Evolutionary conservation across 2,797 vertebrate genomes (phyloP).

Genomic region (Aulostomus chinensis): DNA sequence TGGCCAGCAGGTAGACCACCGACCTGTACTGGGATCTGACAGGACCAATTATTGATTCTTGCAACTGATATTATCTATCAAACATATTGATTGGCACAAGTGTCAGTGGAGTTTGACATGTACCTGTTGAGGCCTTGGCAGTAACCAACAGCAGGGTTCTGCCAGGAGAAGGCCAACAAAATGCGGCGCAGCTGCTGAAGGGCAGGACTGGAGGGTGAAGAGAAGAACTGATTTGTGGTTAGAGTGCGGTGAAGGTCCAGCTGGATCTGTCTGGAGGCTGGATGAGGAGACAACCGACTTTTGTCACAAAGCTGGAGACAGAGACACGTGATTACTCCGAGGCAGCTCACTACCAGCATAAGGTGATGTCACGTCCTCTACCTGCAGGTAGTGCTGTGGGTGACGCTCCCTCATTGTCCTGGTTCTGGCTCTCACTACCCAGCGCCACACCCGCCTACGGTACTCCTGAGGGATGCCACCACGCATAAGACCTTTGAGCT

Average conservation of each 20-base stretch:
- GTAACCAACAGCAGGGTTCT: constrained; percentile 90
- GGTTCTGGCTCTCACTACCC: constrained; percentile 81
- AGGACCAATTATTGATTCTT: too few species aligned
- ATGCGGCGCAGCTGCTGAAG: constrained; percentile 88
- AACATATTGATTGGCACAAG: too few species aligned
- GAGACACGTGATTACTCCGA: not conserved
- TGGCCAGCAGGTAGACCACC: too few species aligned
- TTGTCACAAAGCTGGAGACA: constrained; percentile 78
- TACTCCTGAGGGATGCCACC: constrained; percentile 85
- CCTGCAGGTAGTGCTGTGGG: constrained; percentile 79
- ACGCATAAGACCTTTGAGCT: constrained; percentile 86
- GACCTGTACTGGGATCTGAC: too few species aligned
- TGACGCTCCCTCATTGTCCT: constrained; percentile 56
- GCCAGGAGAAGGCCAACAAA: constrained; percentile 93
- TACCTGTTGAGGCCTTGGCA: constrained; percentile 95
- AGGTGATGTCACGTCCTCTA: constrained; percentile 1
- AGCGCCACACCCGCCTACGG: constrained; percentile 86
- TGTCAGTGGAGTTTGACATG: too few species aligned
- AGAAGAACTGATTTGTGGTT: constrained; percentile 90
- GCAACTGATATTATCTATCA: too few species aligned
- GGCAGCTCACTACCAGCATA: not conserved
- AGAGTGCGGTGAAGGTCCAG: constrained; percentile 94
- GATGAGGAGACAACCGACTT: constrained; percentile 77
- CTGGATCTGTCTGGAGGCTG: constrained; percentile 91
- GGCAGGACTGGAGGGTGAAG: constrained; percentile 83